A percentile compares a stretch with the other conserved stretches of the same genome.
Evolutionary conservation across 2,113 vertebrate genomes (phyloP).

Genomic region (Mastomys natalensis): DNA sequence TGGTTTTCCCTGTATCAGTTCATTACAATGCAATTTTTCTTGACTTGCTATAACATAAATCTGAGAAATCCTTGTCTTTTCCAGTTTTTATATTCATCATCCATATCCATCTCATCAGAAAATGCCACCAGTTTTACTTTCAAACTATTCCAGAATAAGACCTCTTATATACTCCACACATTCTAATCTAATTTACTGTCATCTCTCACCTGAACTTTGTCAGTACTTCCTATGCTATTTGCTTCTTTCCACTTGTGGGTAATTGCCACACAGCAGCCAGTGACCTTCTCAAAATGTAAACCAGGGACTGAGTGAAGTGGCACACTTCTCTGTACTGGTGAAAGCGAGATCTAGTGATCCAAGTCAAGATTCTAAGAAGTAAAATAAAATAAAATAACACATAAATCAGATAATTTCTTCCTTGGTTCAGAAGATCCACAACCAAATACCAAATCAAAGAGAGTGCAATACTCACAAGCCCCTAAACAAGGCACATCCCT

Average conservation of each 20-base stretch:
- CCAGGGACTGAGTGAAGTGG: neutral
- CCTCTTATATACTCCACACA: neutral
- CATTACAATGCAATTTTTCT: neutral
- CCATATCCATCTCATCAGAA: neutral
- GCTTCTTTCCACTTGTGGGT: neutral
- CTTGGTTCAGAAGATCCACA: neutral
- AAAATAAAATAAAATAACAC: neutral
- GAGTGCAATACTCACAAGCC: neutral
- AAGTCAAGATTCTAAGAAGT: neutral
- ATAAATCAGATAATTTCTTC: neutral
- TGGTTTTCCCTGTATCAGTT: neutral
- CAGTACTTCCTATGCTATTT: neutral
- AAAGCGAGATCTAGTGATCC: neutral
- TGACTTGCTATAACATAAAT: neutral
- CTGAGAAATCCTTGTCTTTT: neutral
- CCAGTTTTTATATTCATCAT: neutral
- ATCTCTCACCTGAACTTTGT: neutral
- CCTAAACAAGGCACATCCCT: neutral
- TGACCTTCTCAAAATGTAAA: neutral
- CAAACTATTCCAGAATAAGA: neutral
- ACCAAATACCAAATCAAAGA: neutral
- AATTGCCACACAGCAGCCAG: neutral
- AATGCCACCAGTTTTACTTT: neutral
- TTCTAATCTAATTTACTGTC: neutral
- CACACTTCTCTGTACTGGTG: neutral